Evolutionary conservation across 2,888 invertebrate genomes (phyloP).

Genomic region (Pseudanteris insignis): DNA sequence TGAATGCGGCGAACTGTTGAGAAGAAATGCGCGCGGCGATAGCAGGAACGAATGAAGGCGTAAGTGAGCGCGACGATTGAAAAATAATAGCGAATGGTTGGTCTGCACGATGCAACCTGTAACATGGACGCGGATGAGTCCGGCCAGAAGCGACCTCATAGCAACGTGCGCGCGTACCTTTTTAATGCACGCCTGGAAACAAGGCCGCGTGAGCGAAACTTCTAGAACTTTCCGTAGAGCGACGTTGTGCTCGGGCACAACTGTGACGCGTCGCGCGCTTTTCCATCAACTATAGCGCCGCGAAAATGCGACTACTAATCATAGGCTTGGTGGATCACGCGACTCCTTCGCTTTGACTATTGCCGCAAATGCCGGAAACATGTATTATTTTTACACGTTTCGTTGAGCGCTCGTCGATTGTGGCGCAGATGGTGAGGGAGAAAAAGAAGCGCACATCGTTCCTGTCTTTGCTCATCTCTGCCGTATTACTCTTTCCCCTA

Average conservation of each 20-base stretch:
- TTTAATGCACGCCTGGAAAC: constrained; percentile 36
- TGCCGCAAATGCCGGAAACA: constrained; percentile 22
- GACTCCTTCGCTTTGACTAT: constrained; percentile 8
- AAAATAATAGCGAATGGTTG: constrained; percentile 12
- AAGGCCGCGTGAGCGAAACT: constrained; percentile 27
- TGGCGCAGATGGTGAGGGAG: background rate
- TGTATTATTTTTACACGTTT: constrained; percentile 17
- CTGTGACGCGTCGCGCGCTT: constrained; percentile 14
- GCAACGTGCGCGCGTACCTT: constrained; percentile 33
- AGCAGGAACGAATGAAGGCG: constrained; percentile 26
- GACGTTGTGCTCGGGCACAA: constrained; percentile 28
- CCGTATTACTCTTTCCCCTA: no score
- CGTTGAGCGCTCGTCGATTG: constrained; percentile 10
- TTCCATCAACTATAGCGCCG: constrained; percentile 18
- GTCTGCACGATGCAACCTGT: constrained; percentile 14
- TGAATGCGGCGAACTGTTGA: background rate
- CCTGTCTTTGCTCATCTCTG: no score
- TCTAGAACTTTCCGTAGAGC: constrained; percentile 32
- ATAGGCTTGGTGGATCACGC: constrained; percentile 7
- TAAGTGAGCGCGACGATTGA: constrained; percentile 21
- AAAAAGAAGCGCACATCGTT: no score
- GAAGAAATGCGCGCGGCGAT: background rate
- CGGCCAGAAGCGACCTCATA: constrained; percentile 34
- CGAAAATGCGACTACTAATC: constrained; percentile 12
- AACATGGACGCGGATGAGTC: constrained; percentile 32